A percentile compares a stretch with the other conserved stretches of the same genome.
These are phyloP conservation scores for Tryphoninae sp. DNA, from an alignment of 2,888 invertebrate genomes.

Conservation along the genomic window DNA sequence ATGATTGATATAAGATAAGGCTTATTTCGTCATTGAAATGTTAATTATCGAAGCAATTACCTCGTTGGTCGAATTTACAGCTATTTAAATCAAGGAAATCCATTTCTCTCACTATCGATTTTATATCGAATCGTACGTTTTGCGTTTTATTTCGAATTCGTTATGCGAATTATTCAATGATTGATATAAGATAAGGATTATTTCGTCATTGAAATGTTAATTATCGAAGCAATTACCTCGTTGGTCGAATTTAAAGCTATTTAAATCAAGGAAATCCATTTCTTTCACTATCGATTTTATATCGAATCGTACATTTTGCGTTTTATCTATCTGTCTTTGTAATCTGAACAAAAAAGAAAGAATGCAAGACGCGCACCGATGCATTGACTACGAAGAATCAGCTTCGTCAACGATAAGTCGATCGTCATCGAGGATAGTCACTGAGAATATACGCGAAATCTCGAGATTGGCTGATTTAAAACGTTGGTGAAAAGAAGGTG, in stretches of 20 bases:
- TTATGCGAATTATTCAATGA: too few species aligned
- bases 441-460: slow-evolving; percentile 8
- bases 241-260: neutral
- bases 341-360: neutral
- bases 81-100: neutral
- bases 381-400: neutral
- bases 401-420: neutral
- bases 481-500: slow-evolving; percentile 28
- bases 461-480: slow-evolving; percentile 37
- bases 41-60: neutral
- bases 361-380: neutral
- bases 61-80: neutral
- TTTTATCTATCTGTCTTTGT: neutral
- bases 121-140: neutral
- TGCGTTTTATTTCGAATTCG: neutral
- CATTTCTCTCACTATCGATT: neutral
- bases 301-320: neutral
- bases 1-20: too few species aligned
- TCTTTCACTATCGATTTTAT: neutral
- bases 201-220: too few species aligned
- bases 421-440: slow-evolving; percentile 18
- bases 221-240: neutral
- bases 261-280: neutral
- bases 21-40: too few species aligned
- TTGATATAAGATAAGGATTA: too few species aligned